phyloP scores from a whole-genome alignment of 1,140 invertebrate genomes.

The Rhizoglyphus robini region DNA sequence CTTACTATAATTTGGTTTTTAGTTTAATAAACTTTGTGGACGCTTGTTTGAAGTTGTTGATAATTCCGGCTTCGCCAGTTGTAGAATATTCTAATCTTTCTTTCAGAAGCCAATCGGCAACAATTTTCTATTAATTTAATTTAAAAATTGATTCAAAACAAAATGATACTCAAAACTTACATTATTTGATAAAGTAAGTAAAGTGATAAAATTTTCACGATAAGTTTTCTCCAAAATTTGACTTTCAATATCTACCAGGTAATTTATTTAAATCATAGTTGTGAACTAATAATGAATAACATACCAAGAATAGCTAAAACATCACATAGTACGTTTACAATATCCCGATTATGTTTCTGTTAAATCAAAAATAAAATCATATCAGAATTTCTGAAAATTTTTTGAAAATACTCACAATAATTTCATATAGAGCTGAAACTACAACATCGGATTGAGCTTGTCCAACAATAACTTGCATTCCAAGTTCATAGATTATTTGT shows the following conservation, averaged over 20 bases:
- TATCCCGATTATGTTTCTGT: constrained; percentile 30
- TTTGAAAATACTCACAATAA: constrained; percentile 31
- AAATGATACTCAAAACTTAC: constrained; percentile 28
- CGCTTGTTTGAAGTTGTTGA: constrained; percentile 75
- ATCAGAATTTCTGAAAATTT: neutral
- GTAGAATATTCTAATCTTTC: constrained; percentile 87
- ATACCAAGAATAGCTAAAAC: constrained; percentile 31
- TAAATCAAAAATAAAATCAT: constrained; percentile 23
- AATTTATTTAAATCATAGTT: constrained; percentile 6
- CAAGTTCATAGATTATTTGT: constrained; percentile 19
- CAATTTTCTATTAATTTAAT: constrained; percentile 49
- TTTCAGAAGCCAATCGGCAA: constrained; percentile 71
- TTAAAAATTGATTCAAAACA: constrained; percentile 29
- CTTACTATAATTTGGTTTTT: constrained; percentile 94
- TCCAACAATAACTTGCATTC: constrained; percentile 30
- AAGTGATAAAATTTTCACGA: constrained; percentile 52
- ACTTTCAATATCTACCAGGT: constrained; percentile 52
- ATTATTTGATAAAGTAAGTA: constrained; percentile 61
- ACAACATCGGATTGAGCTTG: constrained; percentile 31
- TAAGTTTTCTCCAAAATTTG: constrained; percentile 40
- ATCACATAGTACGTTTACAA: constrained; percentile 33
- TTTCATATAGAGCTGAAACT: constrained; percentile 29
- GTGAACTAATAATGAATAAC: constrained; percentile 25
- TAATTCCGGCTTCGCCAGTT: constrained; percentile 71
- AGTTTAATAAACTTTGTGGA: constrained; percentile 94